Evolutionary conservation across 1,140 invertebrate genomes (phyloP), one percentile per base, ranked within the genome.

Genomic region (Drosophila arizonae): DNA sequence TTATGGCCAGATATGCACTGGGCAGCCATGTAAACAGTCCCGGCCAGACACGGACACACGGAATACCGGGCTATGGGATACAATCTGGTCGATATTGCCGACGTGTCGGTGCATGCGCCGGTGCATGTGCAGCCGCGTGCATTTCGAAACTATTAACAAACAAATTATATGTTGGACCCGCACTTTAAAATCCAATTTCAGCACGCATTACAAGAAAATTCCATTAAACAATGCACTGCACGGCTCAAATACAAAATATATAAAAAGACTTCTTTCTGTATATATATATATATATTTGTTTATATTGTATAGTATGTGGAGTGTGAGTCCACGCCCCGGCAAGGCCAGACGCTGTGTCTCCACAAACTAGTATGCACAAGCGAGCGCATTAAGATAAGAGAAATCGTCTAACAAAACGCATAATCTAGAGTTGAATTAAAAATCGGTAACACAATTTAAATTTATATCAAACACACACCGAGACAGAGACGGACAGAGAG

Each of bases 351-450:
- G 84, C 55, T 54, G 64, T 89, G 89, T 90, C 89, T 90, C 88
- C 87, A 67, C 13, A 43, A 55, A 64, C 76, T 62, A 50, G 48
- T 26, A 43, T 54, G 36, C 56, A 62, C 46, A 51, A 54, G 50
- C 43, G 43, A 46, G 28, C 62, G 74, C 89, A 89, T 90, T 86
- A 89, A 90, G 89, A 90, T 90, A 90, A 90, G 81, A 76, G 72
- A 80, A 86, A 90, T 89, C 81, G 75, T 87, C 79, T 90, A 76
- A 90, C 89, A 90, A 90, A 90, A 90, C 89, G 85, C 89, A 90
- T 90, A 90, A 90, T 90, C 89, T 90, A 72, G 50, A 63, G 72
- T 50, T 24, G 68, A 70, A 66, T 73, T 79, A 67, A 75, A 80
- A 89, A 85, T 88, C 70, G 81, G 81, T 90, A 86, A 90, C 72